Evolutionary conservation across 2,113 vertebrate species (phyloP).

Genomic region (Ameiurus melas): DNA sequence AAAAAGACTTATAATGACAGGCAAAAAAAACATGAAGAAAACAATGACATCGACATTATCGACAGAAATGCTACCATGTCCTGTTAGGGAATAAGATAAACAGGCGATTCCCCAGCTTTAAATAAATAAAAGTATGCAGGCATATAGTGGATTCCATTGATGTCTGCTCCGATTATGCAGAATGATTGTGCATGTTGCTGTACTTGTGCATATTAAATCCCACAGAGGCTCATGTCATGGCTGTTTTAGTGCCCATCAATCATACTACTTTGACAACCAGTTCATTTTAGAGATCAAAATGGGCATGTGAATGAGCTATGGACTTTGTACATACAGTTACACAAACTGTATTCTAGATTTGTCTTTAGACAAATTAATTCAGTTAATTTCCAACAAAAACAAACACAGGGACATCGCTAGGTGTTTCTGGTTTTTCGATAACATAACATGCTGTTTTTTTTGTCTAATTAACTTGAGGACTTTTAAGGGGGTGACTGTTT

Average conservation of each 20-base stretch:
- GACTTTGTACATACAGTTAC: slow-evolving; percentile 16
- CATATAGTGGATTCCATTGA: not conserved
- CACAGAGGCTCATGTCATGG: not conserved
- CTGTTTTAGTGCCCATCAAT: slow-evolving; percentile 30
- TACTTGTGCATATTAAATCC: not conserved
- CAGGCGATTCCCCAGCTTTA: not conserved
- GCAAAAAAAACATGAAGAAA: slow-evolving; percentile 1
- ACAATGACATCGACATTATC: slow-evolving; percentile 21
- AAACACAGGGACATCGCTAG: too few relatives aligned
- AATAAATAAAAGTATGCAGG: not conserved
- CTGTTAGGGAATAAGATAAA: not conserved
- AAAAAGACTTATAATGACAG: slow-evolving; percentile 11
- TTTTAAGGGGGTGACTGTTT: not conserved
- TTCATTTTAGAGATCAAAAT: slow-evolving; percentile 15
- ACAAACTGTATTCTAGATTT: not conserved
- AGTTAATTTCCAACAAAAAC: not conserved
- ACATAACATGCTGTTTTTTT: not conserved
- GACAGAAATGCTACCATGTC: not conserved
- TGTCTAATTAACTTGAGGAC: not conserved
- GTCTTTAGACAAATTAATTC: not conserved
- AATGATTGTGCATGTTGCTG: not conserved
- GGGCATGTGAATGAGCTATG: slow-evolving; percentile 11
- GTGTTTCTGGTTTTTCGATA: not conserved
- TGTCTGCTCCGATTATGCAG: not conserved
- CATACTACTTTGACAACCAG: slow-evolving; percentile 9